Evolutionary conservation across 2,113 vertebrate species (phyloP).

Genomic region (Oxyura jamaicensis): DNA sequence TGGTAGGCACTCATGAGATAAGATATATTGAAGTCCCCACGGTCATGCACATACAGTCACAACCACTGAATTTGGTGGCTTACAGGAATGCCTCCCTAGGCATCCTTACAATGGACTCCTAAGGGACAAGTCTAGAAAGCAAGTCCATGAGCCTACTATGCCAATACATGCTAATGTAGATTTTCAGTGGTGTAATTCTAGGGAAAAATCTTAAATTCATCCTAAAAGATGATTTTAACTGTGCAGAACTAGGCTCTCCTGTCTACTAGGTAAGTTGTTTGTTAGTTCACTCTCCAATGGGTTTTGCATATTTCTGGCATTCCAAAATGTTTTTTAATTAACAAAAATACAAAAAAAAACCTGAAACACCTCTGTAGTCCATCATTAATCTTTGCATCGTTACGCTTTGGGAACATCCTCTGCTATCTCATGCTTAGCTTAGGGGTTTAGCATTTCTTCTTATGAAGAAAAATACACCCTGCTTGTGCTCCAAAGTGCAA

Average conservation of each 20-base stretch:
- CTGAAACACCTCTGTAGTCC: not conserved
- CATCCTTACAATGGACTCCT: not conserved
- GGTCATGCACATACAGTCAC: not conserved
- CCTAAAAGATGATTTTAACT: not conserved
- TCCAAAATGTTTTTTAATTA: not conserved
- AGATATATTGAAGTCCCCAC: not conserved
- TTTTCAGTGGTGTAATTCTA: not conserved
- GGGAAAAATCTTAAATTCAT: not conserved
- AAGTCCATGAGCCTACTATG: not conserved
- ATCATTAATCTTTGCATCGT: not conserved
- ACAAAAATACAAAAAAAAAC: not conserved
- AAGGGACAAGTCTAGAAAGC: not conserved
- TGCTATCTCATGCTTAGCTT: not conserved
- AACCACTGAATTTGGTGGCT: not conserved
- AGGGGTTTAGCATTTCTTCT: not conserved
- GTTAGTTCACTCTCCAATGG: not conserved
- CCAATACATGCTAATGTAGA: fast-evolving
- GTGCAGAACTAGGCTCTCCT: not conserved
- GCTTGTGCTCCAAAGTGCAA: not conserved
- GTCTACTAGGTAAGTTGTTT: not conserved
- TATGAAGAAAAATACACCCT: not conserved
- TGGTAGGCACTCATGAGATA: not conserved
- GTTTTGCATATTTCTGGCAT: not conserved
- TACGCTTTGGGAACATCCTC: not conserved
- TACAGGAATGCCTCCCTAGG: not conserved